Conservation (phyloP, 2,113 vertebrate species). For the Otus sunia region DNA sequence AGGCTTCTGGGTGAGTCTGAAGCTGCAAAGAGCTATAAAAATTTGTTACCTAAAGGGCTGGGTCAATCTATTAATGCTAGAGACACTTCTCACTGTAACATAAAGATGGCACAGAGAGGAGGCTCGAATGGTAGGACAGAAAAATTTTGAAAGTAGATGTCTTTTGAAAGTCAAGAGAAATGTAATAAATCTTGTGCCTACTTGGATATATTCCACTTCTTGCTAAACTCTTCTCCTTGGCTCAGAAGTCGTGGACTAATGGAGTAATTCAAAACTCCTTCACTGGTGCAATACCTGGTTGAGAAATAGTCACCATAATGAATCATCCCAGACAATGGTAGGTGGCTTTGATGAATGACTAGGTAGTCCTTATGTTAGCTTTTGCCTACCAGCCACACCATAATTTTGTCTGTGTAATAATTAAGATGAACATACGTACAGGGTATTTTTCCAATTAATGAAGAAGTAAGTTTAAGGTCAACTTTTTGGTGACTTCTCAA, state of each 20-base stretch:
- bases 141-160: neutral
- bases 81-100: neutral
- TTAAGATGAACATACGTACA: neutral
- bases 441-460: neutral
- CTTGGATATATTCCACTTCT: neutral
- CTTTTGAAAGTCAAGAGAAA: neutral
- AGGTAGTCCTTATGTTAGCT: neutral
- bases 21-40: neutral
- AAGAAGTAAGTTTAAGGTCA: neutral
- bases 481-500: neutral
- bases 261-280: neutral
- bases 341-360: neutral
- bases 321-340: neutral
- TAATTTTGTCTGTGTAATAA: neutral
- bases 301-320: neutral
- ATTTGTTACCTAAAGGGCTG: neutral
- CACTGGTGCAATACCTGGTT: slow-evolving; percentile 10
- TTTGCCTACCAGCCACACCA: neutral
- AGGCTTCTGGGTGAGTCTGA: neutral
- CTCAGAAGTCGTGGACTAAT: neutral
- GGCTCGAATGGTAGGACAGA: neutral
- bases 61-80: neutral
- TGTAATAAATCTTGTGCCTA: neutral
- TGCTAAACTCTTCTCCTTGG: neutral
- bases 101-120: neutral